A percentile compares a stretch with the other conserved stretches of the same genome.
These are phyloP conservation scores for Tolypeutes matacus DNA, from an alignment of 2,797 vertebrate genomes.

Conservation along the genomic window DNA sequence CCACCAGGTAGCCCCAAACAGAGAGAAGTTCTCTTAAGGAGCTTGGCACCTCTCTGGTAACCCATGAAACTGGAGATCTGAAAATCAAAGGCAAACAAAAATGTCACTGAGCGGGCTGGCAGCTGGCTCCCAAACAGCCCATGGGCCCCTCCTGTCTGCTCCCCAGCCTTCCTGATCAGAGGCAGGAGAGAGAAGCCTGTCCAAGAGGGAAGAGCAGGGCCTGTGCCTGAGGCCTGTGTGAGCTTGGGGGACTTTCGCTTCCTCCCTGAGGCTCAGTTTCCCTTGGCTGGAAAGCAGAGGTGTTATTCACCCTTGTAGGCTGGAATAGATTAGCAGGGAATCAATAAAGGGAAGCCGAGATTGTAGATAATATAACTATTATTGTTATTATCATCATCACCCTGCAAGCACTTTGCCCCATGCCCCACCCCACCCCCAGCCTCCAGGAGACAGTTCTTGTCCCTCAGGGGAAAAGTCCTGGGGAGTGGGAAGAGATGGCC, in stretches of 20 bases:
- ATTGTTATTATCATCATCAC: too few relatives aligned
- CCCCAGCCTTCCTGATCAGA: neutral
- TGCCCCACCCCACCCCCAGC: too few relatives aligned
- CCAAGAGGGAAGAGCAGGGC: neutral
- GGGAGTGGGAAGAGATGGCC: neutral
- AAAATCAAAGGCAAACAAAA: slow-evolving; percentile 40
- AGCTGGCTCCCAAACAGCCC: neutral
- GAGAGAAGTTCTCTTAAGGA: slow-evolving; percentile 41
- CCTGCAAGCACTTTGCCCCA: neutral
- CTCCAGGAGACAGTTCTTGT: neutral
- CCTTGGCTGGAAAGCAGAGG: neutral
- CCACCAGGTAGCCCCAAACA: neutral
- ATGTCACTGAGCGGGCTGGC: neutral
- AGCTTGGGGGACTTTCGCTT: neutral
- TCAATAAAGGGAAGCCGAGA: neutral
- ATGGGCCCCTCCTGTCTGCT: neutral
- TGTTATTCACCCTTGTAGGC: neutral
- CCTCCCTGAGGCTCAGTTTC: neutral
- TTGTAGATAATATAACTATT: neutral
- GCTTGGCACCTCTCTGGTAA: neutral
- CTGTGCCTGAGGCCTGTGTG: neutral
- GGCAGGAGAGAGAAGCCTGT: neutral
- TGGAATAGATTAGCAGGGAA: neutral
- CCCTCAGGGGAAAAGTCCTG: neutral
- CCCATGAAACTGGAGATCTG: neutral